Base-by-base conservation (phyloP, 2,888 invertebrate species). In the Rhyacophila evoluta region DNA sequence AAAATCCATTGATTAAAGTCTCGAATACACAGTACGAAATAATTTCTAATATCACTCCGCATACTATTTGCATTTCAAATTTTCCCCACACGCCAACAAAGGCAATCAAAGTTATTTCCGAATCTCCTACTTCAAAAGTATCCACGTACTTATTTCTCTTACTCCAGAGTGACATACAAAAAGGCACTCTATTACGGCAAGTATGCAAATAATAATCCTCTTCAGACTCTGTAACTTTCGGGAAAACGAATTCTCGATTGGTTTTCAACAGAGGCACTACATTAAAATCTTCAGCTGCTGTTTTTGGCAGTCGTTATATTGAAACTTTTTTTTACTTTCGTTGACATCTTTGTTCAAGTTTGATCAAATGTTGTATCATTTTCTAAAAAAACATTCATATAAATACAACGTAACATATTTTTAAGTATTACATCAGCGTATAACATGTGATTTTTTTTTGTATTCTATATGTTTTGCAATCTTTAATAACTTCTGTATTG, bases 71-170 rank as follows among this genome's bases (percentile, higher is more conserved):
- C 55, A 55, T 55, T 55, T 55, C 55, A 55, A 55, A 55, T 55
- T 5, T 25, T 10, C 4, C 29, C 4, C 29, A 33, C 29, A 33
- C 29, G 55, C 15, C 55, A 55, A 55, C 55, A 55, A 55, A 55
- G 19, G 55, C 55, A 55, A 55, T 55, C 55, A 55, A 55, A 55
- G 55, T 55, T 55, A 55, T 55, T 55, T 55, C 55, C 5, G 19
- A 55, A 55, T 19, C 19, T 55, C 55, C 55, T 0, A 55, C 55
- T 25, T 19, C 15, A 55, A 55, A 19, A 19, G 19, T 55, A 10
- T 1, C 19, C 19, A 55, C 55, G 0, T 19, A 12, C 6, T 33
- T 33, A 33, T 2, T 33, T 33, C 29, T 19, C 55, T 55, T 55
- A 55, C 55, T 19, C 19, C 19, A 8, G 19, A 55, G 25, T 55